Evolutionary conservation across 2,888 invertebrate species (phyloP), one percentile per base, ranked within the genome.

Genomic region (Tenthredo mesomela): DNA sequence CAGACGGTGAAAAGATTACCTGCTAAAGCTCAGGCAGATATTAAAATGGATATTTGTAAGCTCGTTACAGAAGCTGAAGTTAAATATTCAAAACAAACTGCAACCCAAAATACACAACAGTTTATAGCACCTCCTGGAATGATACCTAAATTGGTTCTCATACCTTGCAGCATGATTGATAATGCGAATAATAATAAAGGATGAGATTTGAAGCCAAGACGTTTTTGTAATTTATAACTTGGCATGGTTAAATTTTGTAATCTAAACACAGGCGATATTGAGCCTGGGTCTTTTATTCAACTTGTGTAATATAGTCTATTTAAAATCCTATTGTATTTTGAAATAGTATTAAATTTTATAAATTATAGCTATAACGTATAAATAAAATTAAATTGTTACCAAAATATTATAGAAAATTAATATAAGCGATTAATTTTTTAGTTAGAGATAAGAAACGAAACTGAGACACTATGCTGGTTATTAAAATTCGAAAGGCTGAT

Each of bases 111-210:
- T 84, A 88, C 89, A 0, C 90, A 90, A 85, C 89, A 89, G 54
- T 90, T 91, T 73, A 86, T 89, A 29, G 87, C 89, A 1, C 89
- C 91, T 18, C 90, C 91, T 40, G 90, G 91, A 43, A 91, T 91
- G 88, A 91, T 93, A 85, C 93, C 93, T 21, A 93, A 93, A 86
- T 86, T 93, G 65, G 90, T 93, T 47, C 87, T 93, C 10, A 92
- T 93, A 77, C 93, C 93, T 21, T 93, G 93, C 84, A 89, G 90
- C 61, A 91, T 92, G 91, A 90, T 93, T 47, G 93, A 93, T 82
- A 90, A 90, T 84, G 89, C 89, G 84, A 87, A 86, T 43, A 86
- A 86, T 43, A 86, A 85, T 83, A 86, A 88, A 47, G 85, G 85
- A 21, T 33, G 70, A 70, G 47, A 40, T 80, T 21, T 12, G 7